Evolutionary conservation across 1,140 invertebrate species (phyloP), one percentile per base, ranked within the genome.

Genomic region (Sycobia sp.): DNA sequence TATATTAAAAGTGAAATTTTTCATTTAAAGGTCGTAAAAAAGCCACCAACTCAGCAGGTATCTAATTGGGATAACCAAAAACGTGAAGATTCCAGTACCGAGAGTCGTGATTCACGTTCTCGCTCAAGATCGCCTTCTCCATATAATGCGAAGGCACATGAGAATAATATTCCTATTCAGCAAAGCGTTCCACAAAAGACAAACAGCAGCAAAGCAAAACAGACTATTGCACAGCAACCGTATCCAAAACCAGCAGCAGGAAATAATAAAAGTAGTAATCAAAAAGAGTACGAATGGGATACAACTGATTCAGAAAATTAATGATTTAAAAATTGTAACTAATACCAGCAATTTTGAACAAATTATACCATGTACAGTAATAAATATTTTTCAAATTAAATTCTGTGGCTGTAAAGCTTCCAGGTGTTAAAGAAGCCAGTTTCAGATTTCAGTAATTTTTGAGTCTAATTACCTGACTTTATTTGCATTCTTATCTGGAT

Each of bases 251-350:
- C 46, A 8, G 7, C 57, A 29, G 10, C 41, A 16, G 32, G 29
- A 36, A 25, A 36, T 51, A 41, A 1, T 43, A 57, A 50, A 57
- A 39, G 18, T 18, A 34, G 38, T 32, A 32, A 32, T 22, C 25
- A 62, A 16, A 67, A 60, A 41, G 49, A 57, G 14, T 60, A 70
- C 18, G 67, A 66, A 0, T 73, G 71, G 72, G 57, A 69, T 14
- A 71, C 72, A 7, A 74, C 71, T 5, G 71, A 74, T 51, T 74
- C 71, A 9, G 71, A 73, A 27, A 49, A 18, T 16, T 46, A 69
- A 41, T n/a, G 50, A 51, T 38, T 53, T 43, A 57, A 57, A 54
- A 44, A 32, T 54, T 63, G 53, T 62, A 62, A 62, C 23, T 36
- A 46, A 29, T 46, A 18, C 44, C 50, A 47, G 32, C 32, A 49